Evolutionary conservation across 2,797 vertebrate species (phyloP).

Genomic region (Anas bahamensis): DNA sequence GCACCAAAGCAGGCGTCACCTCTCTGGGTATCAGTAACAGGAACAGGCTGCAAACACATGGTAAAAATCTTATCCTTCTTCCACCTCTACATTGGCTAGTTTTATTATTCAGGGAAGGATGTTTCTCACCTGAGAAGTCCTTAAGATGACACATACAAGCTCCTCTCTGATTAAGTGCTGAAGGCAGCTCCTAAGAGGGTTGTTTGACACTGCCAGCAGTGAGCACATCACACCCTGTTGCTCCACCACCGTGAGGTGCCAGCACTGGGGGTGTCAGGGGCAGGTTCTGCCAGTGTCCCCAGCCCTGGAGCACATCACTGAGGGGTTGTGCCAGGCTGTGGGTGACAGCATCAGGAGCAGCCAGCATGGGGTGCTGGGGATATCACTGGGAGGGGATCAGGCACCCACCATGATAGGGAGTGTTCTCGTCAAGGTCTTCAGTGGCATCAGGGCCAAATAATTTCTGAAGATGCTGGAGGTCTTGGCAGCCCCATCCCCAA

Average conservation of each 20-base stretch:
- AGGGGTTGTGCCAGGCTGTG: not conserved
- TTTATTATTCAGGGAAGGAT: not conserved
- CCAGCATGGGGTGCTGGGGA: too few relatives aligned
- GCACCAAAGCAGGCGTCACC: not conserved
- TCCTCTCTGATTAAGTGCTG: conserved; percentile 52
- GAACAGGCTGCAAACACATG: not conserved
- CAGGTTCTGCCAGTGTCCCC: not conserved
- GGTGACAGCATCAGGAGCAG: not conserved
- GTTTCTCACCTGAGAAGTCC: conserved; percentile 27
- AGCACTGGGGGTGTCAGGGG: not conserved
- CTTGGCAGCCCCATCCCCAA: not conserved
- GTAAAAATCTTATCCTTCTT: not conserved
- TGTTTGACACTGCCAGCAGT: not conserved
- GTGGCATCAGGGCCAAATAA: not conserved
- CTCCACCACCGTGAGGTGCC: accelerated
- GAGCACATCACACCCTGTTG: not conserved
- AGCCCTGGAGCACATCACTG: not conserved
- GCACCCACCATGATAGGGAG: accelerated
- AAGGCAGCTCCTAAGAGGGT: conserved; percentile 3
- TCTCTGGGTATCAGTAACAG: accelerated
- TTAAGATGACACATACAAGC: conserved; percentile 40
- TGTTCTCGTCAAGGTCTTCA: not conserved
- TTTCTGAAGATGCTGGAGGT: not conserved
- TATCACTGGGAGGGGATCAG: accelerated
- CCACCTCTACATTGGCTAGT: not conserved